These are phyloP conservation scores for Polia nebulosa DNA, from an alignment of 2,888 invertebrate species.

Conservation along the genomic window DNA sequence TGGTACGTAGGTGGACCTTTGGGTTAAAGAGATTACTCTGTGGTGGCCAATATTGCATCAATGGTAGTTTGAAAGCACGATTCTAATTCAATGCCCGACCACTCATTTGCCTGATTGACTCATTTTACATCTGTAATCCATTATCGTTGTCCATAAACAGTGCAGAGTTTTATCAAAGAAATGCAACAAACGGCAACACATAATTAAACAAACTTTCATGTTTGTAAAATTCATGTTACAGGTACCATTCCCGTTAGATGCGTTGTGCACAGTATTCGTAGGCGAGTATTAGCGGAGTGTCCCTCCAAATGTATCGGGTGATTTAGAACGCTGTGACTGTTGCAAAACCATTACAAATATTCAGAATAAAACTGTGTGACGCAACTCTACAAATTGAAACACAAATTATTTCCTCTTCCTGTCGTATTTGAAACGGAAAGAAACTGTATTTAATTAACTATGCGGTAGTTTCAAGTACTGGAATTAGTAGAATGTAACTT, in stretches of 20 bases:
- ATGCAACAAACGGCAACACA: neutral
- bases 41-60: too few relatives aligned
- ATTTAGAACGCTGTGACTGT: conserved; percentile 20
- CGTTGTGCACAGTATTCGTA: conserved; percentile 26
- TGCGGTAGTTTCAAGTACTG: neutral
- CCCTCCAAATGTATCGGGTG: conserved; percentile 20
- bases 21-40: too few relatives aligned
- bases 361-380: conserved; percentile 11
- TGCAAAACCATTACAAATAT: conserved; percentile 20
- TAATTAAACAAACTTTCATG: conserved; percentile 7
- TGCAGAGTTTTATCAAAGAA: neutral
- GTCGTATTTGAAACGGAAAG: conserved; percentile 1
- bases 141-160: too few relatives aligned
- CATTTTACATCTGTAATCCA: too few relatives aligned
- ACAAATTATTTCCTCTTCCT: conserved; percentile 13
- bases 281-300: conserved; percentile 15
- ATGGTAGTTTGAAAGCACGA: too few relatives aligned
- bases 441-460: neutral
- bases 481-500: conserved; percentile 13
- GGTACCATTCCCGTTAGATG: neutral
- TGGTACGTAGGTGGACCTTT: too few relatives aligned
- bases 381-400: conserved; percentile 20
- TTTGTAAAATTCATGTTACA: conserved; percentile 21
- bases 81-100: neutral
- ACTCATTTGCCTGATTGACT: too few relatives aligned